phyloP scores from a whole-genome alignment of 2,113 vertebrate genomes.

The Symphodus melops region DNA sequence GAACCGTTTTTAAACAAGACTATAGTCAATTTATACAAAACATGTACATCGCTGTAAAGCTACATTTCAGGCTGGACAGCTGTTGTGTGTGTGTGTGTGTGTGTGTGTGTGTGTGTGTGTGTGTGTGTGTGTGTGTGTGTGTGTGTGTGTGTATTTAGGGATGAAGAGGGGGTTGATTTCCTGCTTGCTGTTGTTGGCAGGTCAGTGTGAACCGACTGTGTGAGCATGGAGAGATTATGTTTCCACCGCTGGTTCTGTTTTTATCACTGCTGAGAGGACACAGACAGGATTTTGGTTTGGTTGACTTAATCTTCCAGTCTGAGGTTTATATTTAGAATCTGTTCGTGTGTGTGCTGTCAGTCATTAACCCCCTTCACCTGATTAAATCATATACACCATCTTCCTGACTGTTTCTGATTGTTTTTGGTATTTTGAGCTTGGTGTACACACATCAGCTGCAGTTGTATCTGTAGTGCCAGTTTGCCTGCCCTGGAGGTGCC shows the following conservation, averaged over 20 bases:
- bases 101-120: conserved; percentile 11
- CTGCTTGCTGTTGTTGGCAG: conserved; percentile 72
- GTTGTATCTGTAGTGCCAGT: conserved; percentile 8
- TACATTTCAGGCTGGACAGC: conserved; percentile 47
- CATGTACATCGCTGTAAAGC: conserved; percentile 28
- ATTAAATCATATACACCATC: conserved; percentile 31
- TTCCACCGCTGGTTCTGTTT: conserved; percentile 61
- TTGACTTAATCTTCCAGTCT: conserved; percentile 67
- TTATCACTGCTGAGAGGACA: conserved; percentile 57
- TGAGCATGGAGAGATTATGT: conserved; percentile 76
- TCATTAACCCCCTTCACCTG: conserved; percentile 30
- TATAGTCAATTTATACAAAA: conserved; percentile 38
- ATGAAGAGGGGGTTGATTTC: conserved; percentile 28
- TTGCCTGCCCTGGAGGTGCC: conserved; percentile 28
- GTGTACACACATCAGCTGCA: neutral
- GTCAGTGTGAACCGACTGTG: conserved; percentile 67
- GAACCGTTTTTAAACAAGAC: conserved; percentile 50
- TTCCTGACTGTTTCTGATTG: neutral
- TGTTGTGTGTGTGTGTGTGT: conserved; percentile 45
- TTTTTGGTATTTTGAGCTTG: neutral
- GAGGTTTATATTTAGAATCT: conserved; percentile 66
- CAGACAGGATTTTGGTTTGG: conserved; percentile 65
- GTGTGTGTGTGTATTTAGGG: neutral
- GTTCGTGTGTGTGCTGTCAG: conserved; percentile 16
- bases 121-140: conserved; percentile 14